These are phyloP conservation scores for Eustalomyia histrio DNA, from an alignment of 2,888 invertebrate species.

Conservation along the genomic window DNA sequence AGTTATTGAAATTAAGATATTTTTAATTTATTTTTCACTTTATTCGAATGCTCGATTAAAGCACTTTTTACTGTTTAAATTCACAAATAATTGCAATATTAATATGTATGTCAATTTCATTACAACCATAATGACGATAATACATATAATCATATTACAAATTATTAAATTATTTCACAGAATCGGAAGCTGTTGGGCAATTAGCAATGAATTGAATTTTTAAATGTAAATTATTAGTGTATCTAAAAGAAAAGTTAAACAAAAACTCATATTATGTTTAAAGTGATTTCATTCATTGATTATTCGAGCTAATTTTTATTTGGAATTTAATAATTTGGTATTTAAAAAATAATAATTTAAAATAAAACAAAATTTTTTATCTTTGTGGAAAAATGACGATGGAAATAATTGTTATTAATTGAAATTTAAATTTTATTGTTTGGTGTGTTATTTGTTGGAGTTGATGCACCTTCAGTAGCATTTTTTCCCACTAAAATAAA, in stretches of 20 bases:
- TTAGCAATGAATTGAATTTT: conserved; percentile 17
- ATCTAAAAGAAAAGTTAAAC: background rate
- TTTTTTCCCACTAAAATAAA: conserved; percentile 28
- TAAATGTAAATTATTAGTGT: background rate
- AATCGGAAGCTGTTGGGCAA: conserved; percentile 46
- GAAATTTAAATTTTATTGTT: background rate
- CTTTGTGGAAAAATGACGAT: background rate
- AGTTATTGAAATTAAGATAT: too few relatives aligned
- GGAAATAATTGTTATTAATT: conserved; percentile 5
- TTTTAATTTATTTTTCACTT: too few relatives aligned
- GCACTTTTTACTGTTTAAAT: background rate
- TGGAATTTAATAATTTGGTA: background rate
- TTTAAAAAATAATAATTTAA: background rate
- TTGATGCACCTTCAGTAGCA: background rate
- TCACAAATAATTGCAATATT: conserved; percentile 3
- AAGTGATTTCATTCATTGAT: too few relatives aligned
- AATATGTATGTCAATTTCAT: conserved; percentile 29
- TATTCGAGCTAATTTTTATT: too few relatives aligned
- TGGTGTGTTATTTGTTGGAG: too few relatives aligned
- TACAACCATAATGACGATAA: background rate
- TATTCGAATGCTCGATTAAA: background rate
- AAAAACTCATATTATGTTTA: too few relatives aligned
- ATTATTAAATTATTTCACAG: conserved; percentile 19
- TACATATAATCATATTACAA: conserved; percentile 15
- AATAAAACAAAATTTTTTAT: background rate